phyloP scores from a whole-genome alignment of 2,797 vertebrate species.

The Odontamblyopus rebecca region DNA sequence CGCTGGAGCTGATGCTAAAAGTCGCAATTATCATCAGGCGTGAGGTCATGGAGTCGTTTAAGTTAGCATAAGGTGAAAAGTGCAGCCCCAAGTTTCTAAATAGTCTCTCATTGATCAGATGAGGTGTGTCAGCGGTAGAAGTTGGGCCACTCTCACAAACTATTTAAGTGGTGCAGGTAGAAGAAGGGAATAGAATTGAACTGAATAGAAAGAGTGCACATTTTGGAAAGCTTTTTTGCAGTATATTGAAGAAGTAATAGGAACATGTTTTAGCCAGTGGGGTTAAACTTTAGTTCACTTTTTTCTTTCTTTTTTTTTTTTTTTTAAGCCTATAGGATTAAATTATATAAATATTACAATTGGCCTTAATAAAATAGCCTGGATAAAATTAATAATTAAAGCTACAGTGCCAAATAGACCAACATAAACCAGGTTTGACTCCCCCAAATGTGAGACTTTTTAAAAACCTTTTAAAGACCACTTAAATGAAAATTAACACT shows the following conservation, averaged over 20 bases:
- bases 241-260: background rate
- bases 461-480: too few relatives aligned
- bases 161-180: background rate
- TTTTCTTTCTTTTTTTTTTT: background rate
- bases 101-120: constrained; percentile 26
- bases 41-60: constrained; percentile 30
- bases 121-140: background rate
- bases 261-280: background rate
- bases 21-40: constrained; percentile 57
- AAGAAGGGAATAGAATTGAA: background rate
- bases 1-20: constrained; percentile 40
- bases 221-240: background rate
- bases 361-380: too few relatives aligned
- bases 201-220: background rate
- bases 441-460: too few relatives aligned
- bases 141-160: background rate
- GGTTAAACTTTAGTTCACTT: background rate
- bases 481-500: too few relatives aligned
- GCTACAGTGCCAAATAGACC: too few relatives aligned
- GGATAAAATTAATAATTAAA: too few relatives aligned
- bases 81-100: constrained; percentile 33
- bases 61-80: constrained; percentile 34
- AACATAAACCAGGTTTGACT: too few relatives aligned
- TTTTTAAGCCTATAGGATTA: background rate
- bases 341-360: background rate